Conservation (phyloP, 2,797 vertebrate species). For the Malacoctenus gilli region DNA sequence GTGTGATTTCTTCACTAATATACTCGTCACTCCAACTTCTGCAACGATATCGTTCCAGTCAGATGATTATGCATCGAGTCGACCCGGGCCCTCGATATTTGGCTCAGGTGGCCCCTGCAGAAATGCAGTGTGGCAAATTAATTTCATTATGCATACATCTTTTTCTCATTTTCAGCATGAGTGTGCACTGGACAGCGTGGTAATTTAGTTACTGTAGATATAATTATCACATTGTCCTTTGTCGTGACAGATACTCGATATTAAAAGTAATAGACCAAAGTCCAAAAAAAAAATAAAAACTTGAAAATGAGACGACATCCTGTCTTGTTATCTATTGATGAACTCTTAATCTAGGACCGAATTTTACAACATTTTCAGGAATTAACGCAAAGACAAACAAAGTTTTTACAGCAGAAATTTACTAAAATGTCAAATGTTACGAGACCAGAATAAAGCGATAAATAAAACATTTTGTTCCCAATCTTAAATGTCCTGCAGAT, state of each 20-base stretch:
- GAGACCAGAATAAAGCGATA: too few relatives aligned
- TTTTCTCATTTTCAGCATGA: not conserved
- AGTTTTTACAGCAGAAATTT: too few relatives aligned
- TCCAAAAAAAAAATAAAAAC: not conserved
- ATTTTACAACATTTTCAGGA: too few relatives aligned
- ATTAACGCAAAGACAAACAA: too few relatives aligned
- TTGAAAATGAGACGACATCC: not conserved
- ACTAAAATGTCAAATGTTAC: too few relatives aligned
- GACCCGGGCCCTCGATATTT: not conserved
- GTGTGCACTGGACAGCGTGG: not conserved
- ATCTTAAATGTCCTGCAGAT: too few relatives aligned
- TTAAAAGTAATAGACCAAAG: not conserved
- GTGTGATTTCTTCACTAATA: too few relatives aligned
- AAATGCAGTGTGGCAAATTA: not conserved
- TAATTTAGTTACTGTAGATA: not conserved
- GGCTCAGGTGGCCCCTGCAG: not conserved
- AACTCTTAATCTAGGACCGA: too few relatives aligned
- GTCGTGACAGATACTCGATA: not conserved
- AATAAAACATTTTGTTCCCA: too few relatives aligned
- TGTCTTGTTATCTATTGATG: too few relatives aligned
- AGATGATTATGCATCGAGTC: not conserved
- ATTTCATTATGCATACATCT: not conserved
- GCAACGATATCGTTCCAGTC: not conserved
- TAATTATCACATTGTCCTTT: not conserved
- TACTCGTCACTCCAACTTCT: not conserved